phyloP scores from a whole-genome alignment of 2,888 invertebrate species.

The Lamellibrachia columna region DNA sequence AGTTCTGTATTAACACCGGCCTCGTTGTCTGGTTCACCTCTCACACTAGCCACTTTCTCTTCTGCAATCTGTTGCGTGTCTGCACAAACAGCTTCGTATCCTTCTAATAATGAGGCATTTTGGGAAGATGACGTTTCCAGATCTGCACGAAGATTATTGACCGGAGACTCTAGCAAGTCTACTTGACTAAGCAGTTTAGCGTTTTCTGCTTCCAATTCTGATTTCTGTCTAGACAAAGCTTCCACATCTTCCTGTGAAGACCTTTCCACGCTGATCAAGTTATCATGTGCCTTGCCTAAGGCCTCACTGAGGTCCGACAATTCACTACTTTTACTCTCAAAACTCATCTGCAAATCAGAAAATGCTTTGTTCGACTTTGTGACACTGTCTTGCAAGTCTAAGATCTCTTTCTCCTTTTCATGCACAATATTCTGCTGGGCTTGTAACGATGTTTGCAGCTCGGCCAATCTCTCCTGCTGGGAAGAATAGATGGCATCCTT shows the following conservation, averaged over 20 bases:
- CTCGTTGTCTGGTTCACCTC: not conserved
- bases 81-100: not conserved
- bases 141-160: not conserved
- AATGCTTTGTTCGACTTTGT: not conserved
- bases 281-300: not conserved
- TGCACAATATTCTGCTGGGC: not conserved
- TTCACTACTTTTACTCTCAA: not conserved
- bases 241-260: not conserved
- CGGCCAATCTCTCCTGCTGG: not conserved
- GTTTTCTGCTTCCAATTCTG: constrained; percentile 44
- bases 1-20: not conserved
- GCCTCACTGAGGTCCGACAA: not conserved
- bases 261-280: not conserved
- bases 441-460: not conserved
- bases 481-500: not conserved
- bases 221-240: not conserved
- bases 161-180: not conserved
- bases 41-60: not conserved
- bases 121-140: not conserved
- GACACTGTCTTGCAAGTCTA: not conserved
- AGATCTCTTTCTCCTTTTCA: not conserved
- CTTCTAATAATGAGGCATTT: not conserved
- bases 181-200: constrained; percentile 33
- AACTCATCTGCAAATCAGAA: not conserved
- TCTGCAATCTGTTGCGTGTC: not conserved